Base-by-base conservation (phyloP, 2,113 vertebrate genomes). In the Pheucticus melanocephalus region DNA sequence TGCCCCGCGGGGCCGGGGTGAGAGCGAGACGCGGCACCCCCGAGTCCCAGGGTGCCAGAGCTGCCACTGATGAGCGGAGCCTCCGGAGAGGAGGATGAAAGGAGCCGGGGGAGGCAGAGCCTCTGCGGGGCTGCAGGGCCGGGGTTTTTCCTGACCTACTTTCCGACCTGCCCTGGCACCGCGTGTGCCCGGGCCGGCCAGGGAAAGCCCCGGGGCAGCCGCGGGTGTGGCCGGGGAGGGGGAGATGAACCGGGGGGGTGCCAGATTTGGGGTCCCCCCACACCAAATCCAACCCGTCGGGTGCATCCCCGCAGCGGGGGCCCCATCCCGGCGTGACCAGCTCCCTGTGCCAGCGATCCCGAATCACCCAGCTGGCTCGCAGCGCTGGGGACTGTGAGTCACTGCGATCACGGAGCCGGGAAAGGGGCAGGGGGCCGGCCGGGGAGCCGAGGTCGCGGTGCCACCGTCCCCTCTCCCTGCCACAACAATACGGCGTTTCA, bases 81-180 rank as follows among this genome's bases (percentile, higher is more conserved):
- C 81, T 1, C 90, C 3, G 8, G 64, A 48, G 95, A 10, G 92
- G 35, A 2, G 78, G 88, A 95, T 93, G 92, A 90, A 96, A 93
- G 95, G 86, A 70, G 63, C 64, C 12, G 53, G 65, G 72, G 47
- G 31, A 37, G 70, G 84, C 84, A 64, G 53, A 70, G 60, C 48
- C n/a, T 3, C 60, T 1, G 68, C 22, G 19, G 81, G 94, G 50
- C 81, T 40, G 64, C 72, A 11, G 81, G 87, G 82, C 25, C 11
- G 17, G 79, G 88, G 82, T 33, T 94, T 90, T 93, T 96, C 92
- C 95, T 93, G 94, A 95, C 96, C 96, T 92, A 93, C 85, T 97
- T 97, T 94, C 63, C 95, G 17, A 44, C 90, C 75, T 79, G 95
- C 57, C 61, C 37, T 15, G n/a, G 17, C 64, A 54, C 48, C 3